Conservation (phyloP, 2,888 invertebrate species). For the Zygothrica quintamaculata region DNA sequence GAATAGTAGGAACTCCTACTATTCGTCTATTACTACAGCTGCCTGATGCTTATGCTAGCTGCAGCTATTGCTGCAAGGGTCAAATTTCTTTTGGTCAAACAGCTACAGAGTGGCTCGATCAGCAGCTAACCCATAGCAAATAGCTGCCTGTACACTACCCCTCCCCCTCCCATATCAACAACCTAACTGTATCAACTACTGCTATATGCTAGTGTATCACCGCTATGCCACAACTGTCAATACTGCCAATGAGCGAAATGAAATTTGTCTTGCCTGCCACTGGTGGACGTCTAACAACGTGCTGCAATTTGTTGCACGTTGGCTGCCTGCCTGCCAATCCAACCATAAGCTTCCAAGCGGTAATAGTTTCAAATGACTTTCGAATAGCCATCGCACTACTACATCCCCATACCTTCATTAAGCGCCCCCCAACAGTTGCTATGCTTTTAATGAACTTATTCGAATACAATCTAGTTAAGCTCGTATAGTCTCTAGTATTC, state of each 20-base stretch:
- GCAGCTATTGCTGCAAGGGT: conserved; percentile 10
- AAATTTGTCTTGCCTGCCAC: conserved; percentile 75
- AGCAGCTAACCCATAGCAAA: conserved; percentile 57
- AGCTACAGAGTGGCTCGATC: conserved; percentile 53
- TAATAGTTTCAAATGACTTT: conserved; percentile 68
- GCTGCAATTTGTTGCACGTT: conserved; percentile 62
- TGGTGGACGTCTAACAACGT: conserved; percentile 55
- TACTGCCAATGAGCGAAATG: conserved; percentile 70
- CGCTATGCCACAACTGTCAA: conserved; percentile 57
- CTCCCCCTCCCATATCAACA: conserved; percentile 5
- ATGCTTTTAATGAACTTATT: conserved; percentile 19
- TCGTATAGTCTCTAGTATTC: background rate
- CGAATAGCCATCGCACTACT: conserved; percentile 12
- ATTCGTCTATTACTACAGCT: too few relatives aligned
- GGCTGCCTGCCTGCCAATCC: background rate
- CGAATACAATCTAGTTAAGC: conserved; percentile 1
- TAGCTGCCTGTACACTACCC: conserved; percentile 13
- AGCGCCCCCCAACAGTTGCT: background rate
- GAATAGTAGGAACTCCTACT: conserved; percentile 6
- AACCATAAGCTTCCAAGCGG: conserved; percentile 6
- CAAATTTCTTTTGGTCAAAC: conserved; percentile 34
- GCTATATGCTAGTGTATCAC: conserved; percentile 17
- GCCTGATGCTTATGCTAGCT: too few relatives aligned
- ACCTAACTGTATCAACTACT: conserved; percentile 9
- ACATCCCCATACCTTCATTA: background rate